Base-by-base conservation (phyloP, 2,113 vertebrate genomes). In the Misgurnus mizolepis region DNA sequence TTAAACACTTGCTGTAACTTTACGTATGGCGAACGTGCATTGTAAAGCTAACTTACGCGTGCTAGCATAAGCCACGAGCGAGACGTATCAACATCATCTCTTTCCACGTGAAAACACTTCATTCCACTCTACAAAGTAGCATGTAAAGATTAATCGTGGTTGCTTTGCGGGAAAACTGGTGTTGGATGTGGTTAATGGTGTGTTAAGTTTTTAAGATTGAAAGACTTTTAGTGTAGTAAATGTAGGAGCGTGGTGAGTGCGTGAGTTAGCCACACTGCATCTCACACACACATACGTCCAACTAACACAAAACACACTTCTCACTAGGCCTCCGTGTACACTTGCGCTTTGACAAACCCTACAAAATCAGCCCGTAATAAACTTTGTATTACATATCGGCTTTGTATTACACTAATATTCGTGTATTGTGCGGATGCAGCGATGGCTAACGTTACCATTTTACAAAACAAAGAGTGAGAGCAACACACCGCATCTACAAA, bases 401-500 rank as follows among this genome's bases (percentile, higher is more conserved):
- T 12, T 3, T 55, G 34, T 65, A 15, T 11, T 17, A 39, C 11
- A 12, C 2, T 64, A 49, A 9, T 64, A 49, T 49, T 17, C 18
- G 0, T 7, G 14, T 49, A 39, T 22, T 39, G 2, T 11, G 34
- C 43, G 73, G 8, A 75, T n/a, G 27, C 8, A 49, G 8, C 73
- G 43, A 75, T 14, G 75, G 45, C 34, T 39, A n/a, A n/a, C n/a
- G n/a, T n/a, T n/a, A 77, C 18, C 58, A 66, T 53, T 55, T 41
- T 39, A 65, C 50, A 66, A 80, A 73, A 73, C 79, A 80, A 64
- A 80, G 66, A 45, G 69, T 6, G 6, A 67, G 15, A 18, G n/a
- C 11, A 62, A 43, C 45, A 56, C 18, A 73, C 34, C 4, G 45
- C 34, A 61, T n/a, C 43, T 41, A 45, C 18, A 65, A 77, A 77